Percentiles rank a stretch among this genome's conserved stretches.
Conservation (phyloP, 1,140 invertebrate species). For the Ceratina calcarata region DNA sequence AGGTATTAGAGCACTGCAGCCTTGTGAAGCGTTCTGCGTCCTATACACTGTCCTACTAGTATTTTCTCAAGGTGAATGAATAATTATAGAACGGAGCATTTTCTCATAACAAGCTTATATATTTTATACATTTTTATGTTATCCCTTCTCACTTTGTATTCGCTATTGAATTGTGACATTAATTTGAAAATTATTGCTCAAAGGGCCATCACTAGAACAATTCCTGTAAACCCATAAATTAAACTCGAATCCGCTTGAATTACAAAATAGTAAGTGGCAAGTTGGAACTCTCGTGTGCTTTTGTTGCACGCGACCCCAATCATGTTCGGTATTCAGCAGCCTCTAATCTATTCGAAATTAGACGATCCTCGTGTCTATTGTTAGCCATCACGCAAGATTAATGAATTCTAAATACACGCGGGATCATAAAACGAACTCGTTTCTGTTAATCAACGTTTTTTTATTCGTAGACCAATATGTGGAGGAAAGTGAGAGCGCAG, state of each 20-base stretch:
- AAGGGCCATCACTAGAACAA: constrained; percentile 2
- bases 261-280: constrained; percentile 53
- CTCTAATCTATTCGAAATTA: constrained; percentile 1
- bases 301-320: constrained; percentile 52
- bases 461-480: constrained; percentile 82
- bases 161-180: neutral
- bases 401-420: neutral
- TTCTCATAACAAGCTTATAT: neutral
- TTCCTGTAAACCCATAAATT: neutral
- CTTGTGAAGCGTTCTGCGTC: neutral
- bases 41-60: neutral
- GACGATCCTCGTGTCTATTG: constrained; percentile 3
- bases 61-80: constrained; percentile 9
- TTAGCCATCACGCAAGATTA: neutral
- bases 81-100: constrained; percentile 12
- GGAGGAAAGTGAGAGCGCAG: constrained; percentile 85
- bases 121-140: neutral
- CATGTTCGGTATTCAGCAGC: constrained; percentile 7
- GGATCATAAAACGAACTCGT: neutral
- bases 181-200: neutral
- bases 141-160: neutral
- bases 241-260: constrained; percentile 40
- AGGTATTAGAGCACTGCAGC: neutral
- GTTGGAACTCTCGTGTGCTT: constrained; percentile 62
- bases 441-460: neutral